A percentile compares a stretch with the other conserved stretches of the same genome.
Conservation (phyloP, 2,113 vertebrate species). For the Brachypodius melanocephalos region DNA sequence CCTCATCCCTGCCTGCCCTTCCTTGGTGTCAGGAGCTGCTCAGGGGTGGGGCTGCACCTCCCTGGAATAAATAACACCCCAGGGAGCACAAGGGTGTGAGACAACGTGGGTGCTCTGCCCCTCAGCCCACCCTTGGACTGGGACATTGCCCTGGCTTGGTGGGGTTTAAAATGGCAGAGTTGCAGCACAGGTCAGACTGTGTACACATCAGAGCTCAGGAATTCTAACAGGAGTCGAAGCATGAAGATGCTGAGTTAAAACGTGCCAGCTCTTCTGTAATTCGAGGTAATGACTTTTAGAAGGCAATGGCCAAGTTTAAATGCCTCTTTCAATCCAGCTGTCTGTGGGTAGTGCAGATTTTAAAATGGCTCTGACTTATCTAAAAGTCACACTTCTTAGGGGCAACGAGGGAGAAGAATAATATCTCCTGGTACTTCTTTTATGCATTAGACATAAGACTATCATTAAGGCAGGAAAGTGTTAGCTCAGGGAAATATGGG, state of each 20-base stretch:
- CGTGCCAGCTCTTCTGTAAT: not conserved
- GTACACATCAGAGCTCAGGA: not conserved
- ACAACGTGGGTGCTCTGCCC: accelerated
- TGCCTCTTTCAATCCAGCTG: not conserved
- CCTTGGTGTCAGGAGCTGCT: not conserved
- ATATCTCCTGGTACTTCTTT: not conserved
- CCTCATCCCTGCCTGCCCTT: accelerated
- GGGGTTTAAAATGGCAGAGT: not conserved
- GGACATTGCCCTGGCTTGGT: not conserved
- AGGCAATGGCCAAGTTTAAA: not conserved
- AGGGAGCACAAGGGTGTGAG: too few relatives aligned
- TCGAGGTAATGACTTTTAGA: not conserved
- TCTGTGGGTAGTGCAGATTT: not conserved
- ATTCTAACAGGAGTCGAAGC: not conserved
- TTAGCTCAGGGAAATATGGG: not conserved
- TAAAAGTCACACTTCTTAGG: not conserved
- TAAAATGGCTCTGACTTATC: not conserved
- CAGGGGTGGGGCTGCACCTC: not conserved
- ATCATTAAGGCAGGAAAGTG: not conserved
- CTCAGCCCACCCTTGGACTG: not conserved
- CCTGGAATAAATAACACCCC: not conserved
- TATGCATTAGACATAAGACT: not conserved
- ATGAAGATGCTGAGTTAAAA: not conserved
- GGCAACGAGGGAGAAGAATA: not conserved
- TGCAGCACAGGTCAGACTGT: not conserved